These are phyloP conservation scores for Xanthia togata DNA, from an alignment of 2,888 invertebrate species.

Conservation along the genomic window DNA sequence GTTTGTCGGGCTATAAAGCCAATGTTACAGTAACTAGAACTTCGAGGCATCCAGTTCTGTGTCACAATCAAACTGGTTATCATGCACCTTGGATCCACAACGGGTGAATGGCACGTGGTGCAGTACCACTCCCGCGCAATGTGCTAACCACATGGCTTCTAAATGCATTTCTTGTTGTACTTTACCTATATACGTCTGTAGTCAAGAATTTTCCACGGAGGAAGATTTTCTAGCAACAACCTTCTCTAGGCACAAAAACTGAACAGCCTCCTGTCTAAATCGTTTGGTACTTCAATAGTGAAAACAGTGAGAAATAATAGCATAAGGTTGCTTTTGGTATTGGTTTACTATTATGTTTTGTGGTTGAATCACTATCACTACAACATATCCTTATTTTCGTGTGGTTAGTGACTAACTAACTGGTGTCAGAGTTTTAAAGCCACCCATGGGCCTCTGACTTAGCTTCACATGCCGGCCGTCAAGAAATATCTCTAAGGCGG, in stretches of 20 bases:
- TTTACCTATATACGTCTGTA: neutral
- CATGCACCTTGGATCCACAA: constrained; percentile 9
- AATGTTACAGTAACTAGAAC: constrained; percentile 44
- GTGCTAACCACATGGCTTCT: no score
- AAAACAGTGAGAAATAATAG: neutral
- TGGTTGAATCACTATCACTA: neutral
- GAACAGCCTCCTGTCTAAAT: neutral
- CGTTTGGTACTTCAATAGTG: neutral
- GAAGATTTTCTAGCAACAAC: neutral
- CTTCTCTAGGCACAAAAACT: neutral
- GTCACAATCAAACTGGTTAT: constrained; percentile 36
- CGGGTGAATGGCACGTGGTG: constrained; percentile 45
- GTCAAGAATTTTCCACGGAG: neutral
- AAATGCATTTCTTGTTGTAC: neutral
- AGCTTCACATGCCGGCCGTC: no score
- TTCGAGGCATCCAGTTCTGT: constrained; percentile 21
- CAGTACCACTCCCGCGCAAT: constrained; percentile 4
- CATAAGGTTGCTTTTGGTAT: neutral
- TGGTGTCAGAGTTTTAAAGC: no score
- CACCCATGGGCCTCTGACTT: no score
- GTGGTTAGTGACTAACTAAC: no score
- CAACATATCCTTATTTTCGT: no score
- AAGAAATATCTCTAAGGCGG: no score
- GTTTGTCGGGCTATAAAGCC: constrained; percentile 28
- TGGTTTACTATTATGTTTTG: neutral